Base-by-base conservation (phyloP, 2,888 invertebrate species). In the Lymantria dispar region DNA sequence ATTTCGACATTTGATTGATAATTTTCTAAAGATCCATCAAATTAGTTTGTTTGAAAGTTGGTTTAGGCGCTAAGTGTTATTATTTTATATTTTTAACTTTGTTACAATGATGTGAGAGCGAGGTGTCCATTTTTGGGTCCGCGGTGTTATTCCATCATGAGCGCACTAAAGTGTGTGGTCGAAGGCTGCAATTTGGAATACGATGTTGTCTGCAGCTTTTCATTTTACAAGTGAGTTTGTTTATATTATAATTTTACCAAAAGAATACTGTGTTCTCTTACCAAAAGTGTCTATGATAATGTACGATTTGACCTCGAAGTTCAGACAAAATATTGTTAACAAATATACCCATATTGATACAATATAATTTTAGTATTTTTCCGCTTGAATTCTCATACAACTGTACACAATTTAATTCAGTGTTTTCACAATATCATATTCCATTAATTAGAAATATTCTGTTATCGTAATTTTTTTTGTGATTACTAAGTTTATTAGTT, bases 1-100 rank as follows among this genome's bases (percentile, higher is more conserved):
- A 87, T 91, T 90, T 87, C 87, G 90, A 91, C 90, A 86, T 91
- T 91, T 91, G 90, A 90, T 89, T 91, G 90, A 91, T 90, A 91
- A 90, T 90, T 91, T 89, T 89, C 84, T 80, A 82, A 83, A 83
- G 88, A 86, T 70, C 86, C 85, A 90, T 91, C 90, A 90, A 88
- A 70, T 86, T 89, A 88, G 89, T 88, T 88, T 88, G 90, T 89
- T 89, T 89, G 88, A 87, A 88, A 90, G 87, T 85, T 86, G 82
- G 85, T 87, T 88, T 88, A 78, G 81, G 87, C 85, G 86, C 89
- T 89, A 88, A 89, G 86, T 82, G 79, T 76, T 80, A 79, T 74
- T 83, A 82, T 81, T 81, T 80, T 75, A 72, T 64, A 76, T 81
- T 71, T 78, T 72, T 69, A 58, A 59, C 62, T 69, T 70, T 67